Conservation (phyloP, 2,113 vertebrate species). For the Cichladusa arquata region DNA sequence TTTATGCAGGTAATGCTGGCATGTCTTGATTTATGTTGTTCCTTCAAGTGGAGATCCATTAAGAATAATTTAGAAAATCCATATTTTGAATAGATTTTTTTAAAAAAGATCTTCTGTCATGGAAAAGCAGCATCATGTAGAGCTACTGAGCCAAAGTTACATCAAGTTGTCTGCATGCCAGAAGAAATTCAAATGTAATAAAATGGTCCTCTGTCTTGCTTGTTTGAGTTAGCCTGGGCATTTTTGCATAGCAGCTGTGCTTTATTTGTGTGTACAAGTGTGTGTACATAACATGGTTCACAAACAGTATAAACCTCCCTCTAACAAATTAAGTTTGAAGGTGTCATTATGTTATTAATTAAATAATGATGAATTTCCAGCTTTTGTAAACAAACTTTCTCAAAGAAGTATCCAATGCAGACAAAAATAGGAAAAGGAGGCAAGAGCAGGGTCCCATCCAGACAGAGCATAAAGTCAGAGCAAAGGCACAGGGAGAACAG, state of each 20-base stretch:
- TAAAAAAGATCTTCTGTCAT: not conserved
- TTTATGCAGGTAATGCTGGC: not conserved
- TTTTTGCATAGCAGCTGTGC: not conserved
- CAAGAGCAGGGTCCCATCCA: not conserved
- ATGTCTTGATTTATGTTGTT: not conserved
- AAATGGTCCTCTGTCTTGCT: not conserved
- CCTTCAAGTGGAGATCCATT: not conserved
- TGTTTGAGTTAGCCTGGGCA: not conserved
- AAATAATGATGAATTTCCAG: not conserved
- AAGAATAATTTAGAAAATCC: not conserved
- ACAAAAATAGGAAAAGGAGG: not conserved
- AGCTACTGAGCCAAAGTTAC: not conserved
- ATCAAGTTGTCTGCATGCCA: not conserved
- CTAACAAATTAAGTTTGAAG: not conserved
- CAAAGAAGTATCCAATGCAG: not conserved
- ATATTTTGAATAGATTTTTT: not conserved
- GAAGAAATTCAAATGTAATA: not conserved
- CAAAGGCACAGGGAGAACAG: not conserved
- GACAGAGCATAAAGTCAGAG: not conserved
- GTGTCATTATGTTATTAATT: not conserved
- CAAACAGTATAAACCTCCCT: not conserved
- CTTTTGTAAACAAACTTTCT: not conserved
- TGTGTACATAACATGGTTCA: not conserved
- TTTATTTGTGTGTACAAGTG: not conserved
- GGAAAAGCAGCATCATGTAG: not conserved